Percentiles rank a stretch among this genome's conserved stretches.
Conservation (phyloP, 2,113 vertebrate genomes). For the Malaclemys terrapin region DNA sequence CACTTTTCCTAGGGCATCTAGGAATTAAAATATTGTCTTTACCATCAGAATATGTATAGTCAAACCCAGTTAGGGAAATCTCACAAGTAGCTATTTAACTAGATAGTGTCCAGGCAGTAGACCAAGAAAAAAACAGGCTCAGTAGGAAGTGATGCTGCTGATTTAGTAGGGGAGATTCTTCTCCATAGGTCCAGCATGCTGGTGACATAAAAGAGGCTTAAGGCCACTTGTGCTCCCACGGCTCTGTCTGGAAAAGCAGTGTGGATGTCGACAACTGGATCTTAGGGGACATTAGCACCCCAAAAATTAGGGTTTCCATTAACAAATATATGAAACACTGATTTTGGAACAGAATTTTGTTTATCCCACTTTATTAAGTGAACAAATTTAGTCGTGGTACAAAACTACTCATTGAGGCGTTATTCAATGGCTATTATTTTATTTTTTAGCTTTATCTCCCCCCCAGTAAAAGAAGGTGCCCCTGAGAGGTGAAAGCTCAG, state of each 20-base stretch:
- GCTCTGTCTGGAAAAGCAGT: fast-evolving
- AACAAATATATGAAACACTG: not conserved
- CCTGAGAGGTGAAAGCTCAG: not conserved
- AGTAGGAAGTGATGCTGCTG: not conserved
- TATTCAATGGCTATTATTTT: not conserved
- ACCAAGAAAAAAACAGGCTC: not conserved
- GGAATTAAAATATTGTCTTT: not conserved
- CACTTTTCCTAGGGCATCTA: not conserved
- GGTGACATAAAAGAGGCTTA: not conserved
- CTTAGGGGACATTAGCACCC: not conserved
- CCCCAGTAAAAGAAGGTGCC: not conserved
- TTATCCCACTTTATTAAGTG: not conserved
- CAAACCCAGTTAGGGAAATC: not conserved
- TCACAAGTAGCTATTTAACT: not conserved
- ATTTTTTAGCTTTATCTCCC: not conserved
- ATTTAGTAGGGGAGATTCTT: not conserved
- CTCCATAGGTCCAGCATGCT: not conserved
- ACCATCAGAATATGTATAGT: not conserved
- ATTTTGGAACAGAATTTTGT: not conserved
- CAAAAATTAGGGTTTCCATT: not conserved
- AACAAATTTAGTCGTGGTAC: not conserved
- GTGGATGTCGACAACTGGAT: not conserved
- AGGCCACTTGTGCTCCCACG: not conserved
- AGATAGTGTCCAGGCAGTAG: not conserved
- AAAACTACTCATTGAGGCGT: not conserved